Percentiles rank a stretch among this genome's conserved stretches.
These are phyloP conservation scores for Brachyrhaphis roseni DNA, from an alignment of 2,797 vertebrate species.

Conservation along the genomic window DNA sequence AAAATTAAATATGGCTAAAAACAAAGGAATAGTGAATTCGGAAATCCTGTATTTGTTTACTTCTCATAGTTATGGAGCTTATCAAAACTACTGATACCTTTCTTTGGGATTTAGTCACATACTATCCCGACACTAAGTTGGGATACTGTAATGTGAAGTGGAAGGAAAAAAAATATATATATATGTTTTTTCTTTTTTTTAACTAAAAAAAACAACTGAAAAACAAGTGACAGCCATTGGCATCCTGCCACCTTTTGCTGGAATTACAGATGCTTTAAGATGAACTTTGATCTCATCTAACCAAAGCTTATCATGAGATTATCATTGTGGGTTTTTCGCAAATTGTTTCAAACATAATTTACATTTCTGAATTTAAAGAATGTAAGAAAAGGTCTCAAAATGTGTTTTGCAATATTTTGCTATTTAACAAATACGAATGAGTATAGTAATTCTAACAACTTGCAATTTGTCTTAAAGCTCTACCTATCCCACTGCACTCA, in stretches of 20 bases:
- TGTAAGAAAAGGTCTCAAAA: background rate
- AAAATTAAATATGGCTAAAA: background rate
- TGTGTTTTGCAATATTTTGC: background rate
- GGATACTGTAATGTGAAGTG: background rate
- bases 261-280: background rate
- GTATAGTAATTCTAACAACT: background rate
- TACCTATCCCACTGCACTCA: background rate
- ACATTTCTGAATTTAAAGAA: background rate
- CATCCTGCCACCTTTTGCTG: background rate
- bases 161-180: background rate
- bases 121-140: background rate
- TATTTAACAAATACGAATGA: background rate
- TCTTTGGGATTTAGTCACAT: background rate
- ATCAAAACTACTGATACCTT: background rate
- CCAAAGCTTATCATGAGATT: background rate
- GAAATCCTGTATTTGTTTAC: background rate
- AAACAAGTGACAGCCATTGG: background rate
- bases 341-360: background rate
- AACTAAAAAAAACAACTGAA: accelerated
- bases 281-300: background rate
- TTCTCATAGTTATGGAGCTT: background rate
- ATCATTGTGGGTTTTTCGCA: background rate
- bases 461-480: background rate
- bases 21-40: background rate
- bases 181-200: background rate